phyloP scores from a whole-genome alignment of 2,113 vertebrate genomes.

The Erythrocercus mccallii region DNA sequence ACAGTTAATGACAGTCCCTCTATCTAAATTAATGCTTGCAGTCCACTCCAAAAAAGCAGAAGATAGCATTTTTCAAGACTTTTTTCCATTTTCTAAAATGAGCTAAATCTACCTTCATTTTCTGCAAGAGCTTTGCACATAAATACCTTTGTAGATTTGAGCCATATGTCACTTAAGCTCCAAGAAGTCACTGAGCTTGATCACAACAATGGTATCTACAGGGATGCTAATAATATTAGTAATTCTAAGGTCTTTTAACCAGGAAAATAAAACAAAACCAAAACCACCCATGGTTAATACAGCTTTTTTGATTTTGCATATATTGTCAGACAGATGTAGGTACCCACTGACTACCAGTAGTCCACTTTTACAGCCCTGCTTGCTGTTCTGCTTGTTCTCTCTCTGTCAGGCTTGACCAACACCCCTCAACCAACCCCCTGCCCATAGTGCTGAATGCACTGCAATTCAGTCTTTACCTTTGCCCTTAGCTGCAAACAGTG shows the following conservation, averaged over 20 bases:
- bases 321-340: not conserved
- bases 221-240: not conserved
- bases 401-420: not conserved
- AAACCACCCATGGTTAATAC: not conserved
- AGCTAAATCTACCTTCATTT: not conserved
- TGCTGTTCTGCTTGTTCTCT: not conserved
- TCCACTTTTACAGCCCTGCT: not conserved
- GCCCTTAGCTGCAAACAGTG: not conserved
- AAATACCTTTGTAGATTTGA: not conserved
- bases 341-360: not conserved
- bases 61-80: not conserved
- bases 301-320: not conserved
- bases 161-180: not conserved
- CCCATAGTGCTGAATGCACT: not conserved
- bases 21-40: not conserved
- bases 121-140: not conserved
- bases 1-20: not conserved
- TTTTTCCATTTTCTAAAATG: not conserved
- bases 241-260: not conserved
- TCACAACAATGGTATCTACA: not conserved
- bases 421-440: not conserved
- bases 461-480: not conserved
- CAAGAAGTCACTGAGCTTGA: not conserved
- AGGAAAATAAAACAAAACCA: not conserved
- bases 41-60: not conserved